Evolutionary conservation across 2,797 vertebrate genomes (phyloP).

Genomic region (Siniperca obscura): DNA sequence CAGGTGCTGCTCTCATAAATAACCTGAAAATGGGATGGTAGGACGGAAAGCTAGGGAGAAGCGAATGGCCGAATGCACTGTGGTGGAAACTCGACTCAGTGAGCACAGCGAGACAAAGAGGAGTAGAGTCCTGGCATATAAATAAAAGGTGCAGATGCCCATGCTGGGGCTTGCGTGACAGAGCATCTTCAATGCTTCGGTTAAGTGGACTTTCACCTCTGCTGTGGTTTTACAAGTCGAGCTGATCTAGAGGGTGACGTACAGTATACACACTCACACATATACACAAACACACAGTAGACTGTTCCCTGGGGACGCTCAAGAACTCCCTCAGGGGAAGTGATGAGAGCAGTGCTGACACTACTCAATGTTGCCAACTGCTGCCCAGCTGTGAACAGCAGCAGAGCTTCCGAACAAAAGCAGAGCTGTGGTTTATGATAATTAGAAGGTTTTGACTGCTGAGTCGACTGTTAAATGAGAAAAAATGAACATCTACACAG

Average conservation of each 20-base stretch:
- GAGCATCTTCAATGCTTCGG: slow-evolving; percentile 28
- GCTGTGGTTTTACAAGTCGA: slow-evolving; percentile 22
- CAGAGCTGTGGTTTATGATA: slow-evolving; percentile 60
- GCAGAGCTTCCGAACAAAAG: slow-evolving; percentile 1
- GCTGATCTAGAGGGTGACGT: slow-evolving; percentile 4
- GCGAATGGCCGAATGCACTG: slow-evolving; percentile 15
- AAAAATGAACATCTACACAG: slow-evolving; percentile 2
- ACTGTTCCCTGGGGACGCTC: background rate
- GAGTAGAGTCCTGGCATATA: slow-evolving; percentile 1
- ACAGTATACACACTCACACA: slow-evolving; percentile 1
- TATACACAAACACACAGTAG: background rate
- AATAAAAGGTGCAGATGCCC: slow-evolving; percentile 49
- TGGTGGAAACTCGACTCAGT: slow-evolving; percentile 24
- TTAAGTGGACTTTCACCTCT: slow-evolving; percentile 47
- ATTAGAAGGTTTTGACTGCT: slow-evolving; percentile 74
- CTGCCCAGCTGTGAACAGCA: slow-evolving; percentile 29
- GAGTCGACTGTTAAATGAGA: slow-evolving; percentile 37
- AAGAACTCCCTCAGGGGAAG: slow-evolving; percentile 18
- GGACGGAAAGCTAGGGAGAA: background rate
- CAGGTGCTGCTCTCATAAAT: slow-evolving; percentile 59
- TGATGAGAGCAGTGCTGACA: slow-evolving; percentile 15
- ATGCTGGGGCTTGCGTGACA: slow-evolving; percentile 47
- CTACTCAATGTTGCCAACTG: background rate
- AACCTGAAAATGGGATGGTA: slow-evolving; percentile 47
- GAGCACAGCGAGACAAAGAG: slow-evolving; percentile 18